Percentiles rank a stretch among this genome's conserved stretches.
These are phyloP conservation scores for Trisateles emortualis DNA, from an alignment of 2,888 invertebrate species.

Conservation along the genomic window DNA sequence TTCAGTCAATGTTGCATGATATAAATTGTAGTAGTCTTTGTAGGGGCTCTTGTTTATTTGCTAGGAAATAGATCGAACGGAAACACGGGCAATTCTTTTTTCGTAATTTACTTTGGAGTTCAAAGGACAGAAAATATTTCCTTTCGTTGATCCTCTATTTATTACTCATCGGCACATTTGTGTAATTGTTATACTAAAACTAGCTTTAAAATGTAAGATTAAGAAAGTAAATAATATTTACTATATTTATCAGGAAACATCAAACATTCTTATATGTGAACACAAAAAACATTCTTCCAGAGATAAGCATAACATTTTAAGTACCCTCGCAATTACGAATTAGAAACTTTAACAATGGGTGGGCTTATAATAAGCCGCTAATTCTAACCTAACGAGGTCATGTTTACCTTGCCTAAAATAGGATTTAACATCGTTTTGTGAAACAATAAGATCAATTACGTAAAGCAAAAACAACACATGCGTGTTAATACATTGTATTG, in stretches of 20 bases:
- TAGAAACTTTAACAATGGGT: not conserved
- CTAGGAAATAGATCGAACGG: conserved; percentile 44
- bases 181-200: too few relatives aligned
- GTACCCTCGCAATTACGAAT: not conserved
- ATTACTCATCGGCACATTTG: too few relatives aligned
- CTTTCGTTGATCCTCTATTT: too few relatives aligned
- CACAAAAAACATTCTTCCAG: not conserved
- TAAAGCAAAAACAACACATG: conserved; percentile 24
- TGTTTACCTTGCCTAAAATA: conserved; percentile 11
- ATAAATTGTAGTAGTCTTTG: conserved; percentile 32
- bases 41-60: conserved; percentile 29
- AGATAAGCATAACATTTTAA: conserved; percentile 1
- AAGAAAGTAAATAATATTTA: not conserved
- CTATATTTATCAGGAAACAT: not conserved
- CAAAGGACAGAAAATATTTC: conserved; percentile 18
- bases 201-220: not conserved
- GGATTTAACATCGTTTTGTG: not conserved
- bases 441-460: conserved; percentile 28
- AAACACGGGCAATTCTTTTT: conserved; percentile 20
- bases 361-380: not conserved
- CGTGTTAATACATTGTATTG: conserved; percentile 20
- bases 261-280: not conserved
- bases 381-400: not conserved
- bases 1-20: conserved; percentile 30
- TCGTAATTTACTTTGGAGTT: conserved; percentile 22